Conservation (phyloP, 1,140 invertebrate species). For the Heliconius eleuchia region DNA sequence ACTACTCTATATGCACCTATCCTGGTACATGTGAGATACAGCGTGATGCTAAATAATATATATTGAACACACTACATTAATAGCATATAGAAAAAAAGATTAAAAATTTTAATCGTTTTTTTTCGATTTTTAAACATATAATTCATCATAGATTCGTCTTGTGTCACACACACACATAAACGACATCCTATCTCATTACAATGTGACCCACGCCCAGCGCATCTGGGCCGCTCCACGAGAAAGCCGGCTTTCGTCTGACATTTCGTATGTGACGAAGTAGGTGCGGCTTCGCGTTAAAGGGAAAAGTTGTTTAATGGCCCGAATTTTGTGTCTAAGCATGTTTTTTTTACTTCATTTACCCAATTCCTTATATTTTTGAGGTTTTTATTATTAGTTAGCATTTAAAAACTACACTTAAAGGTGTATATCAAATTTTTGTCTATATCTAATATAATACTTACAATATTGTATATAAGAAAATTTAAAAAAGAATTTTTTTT, state of each 20-base stretch:
- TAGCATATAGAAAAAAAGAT: too few relatives aligned
- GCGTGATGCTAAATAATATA: too few relatives aligned
- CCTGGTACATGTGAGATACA: too few relatives aligned
- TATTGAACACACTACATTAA: too few relatives aligned
- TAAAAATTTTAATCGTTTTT: too few relatives aligned
- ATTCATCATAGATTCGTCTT: neutral
- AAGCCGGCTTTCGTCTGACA: conserved; percentile 55
- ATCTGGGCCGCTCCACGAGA: conserved; percentile 43
- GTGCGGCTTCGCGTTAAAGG: conserved; percentile 33
- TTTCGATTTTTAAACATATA: too few relatives aligned
- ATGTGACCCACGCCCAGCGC: conserved; percentile 27
- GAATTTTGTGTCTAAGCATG: conserved; percentile 20
- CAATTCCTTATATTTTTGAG: neutral
- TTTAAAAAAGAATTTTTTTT: too few relatives aligned
- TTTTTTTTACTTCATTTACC: neutral
- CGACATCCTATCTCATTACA: conserved; percentile 27
- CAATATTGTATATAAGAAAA: neutral
- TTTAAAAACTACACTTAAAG: neutral
- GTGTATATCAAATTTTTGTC: neutral
- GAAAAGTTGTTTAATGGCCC: conserved; percentile 42
- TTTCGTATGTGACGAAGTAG: conserved; percentile 41
- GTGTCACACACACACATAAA: neutral
- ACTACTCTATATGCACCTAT: too few relatives aligned
- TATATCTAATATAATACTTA: neutral
- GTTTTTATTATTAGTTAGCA: neutral